These are phyloP conservation scores for Lasioglossum baleicum DNA, from an alignment of 1,140 invertebrate genomes.

Conservation along the genomic window DNA sequence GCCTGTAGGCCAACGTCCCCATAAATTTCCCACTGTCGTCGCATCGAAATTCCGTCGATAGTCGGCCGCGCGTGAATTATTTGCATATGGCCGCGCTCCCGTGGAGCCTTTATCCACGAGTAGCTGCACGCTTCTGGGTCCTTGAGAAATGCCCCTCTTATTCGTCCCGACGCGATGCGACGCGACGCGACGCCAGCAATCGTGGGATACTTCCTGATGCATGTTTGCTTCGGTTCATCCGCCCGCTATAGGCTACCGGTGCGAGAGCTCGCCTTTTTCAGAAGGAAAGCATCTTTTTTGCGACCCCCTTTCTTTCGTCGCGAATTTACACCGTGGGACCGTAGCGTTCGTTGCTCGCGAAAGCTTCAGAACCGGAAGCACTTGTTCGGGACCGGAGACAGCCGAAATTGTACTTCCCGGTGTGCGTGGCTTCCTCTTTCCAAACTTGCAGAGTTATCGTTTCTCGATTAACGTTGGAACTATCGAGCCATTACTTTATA, in stretches of 20 bases:
- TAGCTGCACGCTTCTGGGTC: slow-evolving; percentile 10
- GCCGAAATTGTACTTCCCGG: no score
- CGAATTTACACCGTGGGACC: background rate
- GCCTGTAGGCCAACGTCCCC: no score
- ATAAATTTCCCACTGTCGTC: background rate
- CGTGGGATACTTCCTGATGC: slow-evolving; percentile 55
- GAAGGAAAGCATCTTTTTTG: slow-evolving; percentile 12
- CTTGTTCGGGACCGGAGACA: no score
- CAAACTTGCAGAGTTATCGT: no score
- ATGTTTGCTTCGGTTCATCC: background rate
- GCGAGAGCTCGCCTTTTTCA: slow-evolving; percentile 25
- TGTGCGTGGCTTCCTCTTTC: no score
- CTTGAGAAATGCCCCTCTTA: slow-evolving; percentile 52
- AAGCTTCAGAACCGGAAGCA: no score
- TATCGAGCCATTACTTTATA: no score
- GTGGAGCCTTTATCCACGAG: background rate
- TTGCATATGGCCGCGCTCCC: background rate
- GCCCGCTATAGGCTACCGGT: background rate
- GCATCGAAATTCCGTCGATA: background rate
- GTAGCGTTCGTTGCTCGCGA: no score
- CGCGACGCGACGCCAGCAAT: slow-evolving; percentile 24
- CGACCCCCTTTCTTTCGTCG: background rate
- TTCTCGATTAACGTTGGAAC: no score
- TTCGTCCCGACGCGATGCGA: slow-evolving; percentile 31
- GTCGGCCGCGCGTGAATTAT: background rate